Percentiles rank a stretch among this genome's conserved stretches.
phyloP scores from a whole-genome alignment of 2,113 vertebrate genomes.

The Puffinus mauretanicus region DNA sequence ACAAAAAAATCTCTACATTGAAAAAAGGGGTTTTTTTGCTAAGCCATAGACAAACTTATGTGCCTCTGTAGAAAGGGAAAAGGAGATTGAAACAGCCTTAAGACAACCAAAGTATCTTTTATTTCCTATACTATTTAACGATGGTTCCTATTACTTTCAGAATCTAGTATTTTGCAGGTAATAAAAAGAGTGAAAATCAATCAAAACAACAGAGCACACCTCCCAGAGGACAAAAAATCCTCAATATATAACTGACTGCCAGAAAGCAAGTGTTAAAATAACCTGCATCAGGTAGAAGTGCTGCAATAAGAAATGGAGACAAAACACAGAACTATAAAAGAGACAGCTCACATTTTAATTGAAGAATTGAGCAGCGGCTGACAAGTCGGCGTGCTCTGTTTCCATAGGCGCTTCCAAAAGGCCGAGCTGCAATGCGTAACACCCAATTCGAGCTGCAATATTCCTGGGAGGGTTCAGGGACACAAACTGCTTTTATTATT shows the following conservation, averaged over 20 bases:
- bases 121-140: slow-evolving; percentile 63
- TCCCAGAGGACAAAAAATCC: slow-evolving; percentile 66
- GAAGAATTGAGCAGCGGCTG: slow-evolving; percentile 22
- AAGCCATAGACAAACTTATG: slow-evolving; percentile 24
- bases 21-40: background rate
- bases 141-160: slow-evolving; percentile 68
- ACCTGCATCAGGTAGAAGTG: slow-evolving; percentile 40
- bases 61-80: slow-evolving; percentile 24
- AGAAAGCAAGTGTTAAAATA: slow-evolving; percentile 65
- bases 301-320: slow-evolving; percentile 39
- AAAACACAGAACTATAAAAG: slow-evolving; percentile 33
- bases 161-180: slow-evolving; percentile 68
- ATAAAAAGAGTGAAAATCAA: slow-evolving; percentile 72
- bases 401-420: background rate
- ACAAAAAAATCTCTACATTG: background rate
- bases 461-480: slow-evolving; percentile 22
- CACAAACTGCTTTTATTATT: slow-evolving; percentile 27
- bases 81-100: slow-evolving; percentile 57
- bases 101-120: slow-evolving; percentile 60
- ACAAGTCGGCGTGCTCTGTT: background rate
- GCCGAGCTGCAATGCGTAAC: background rate
- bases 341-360: slow-evolving; percentile 63
- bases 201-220: slow-evolving; percentile 64
- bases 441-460: background rate
- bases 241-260: slow-evolving; percentile 55